Conservation (phyloP, 2,113 vertebrate genomes). For the Tursiops truncatus region DNA sequence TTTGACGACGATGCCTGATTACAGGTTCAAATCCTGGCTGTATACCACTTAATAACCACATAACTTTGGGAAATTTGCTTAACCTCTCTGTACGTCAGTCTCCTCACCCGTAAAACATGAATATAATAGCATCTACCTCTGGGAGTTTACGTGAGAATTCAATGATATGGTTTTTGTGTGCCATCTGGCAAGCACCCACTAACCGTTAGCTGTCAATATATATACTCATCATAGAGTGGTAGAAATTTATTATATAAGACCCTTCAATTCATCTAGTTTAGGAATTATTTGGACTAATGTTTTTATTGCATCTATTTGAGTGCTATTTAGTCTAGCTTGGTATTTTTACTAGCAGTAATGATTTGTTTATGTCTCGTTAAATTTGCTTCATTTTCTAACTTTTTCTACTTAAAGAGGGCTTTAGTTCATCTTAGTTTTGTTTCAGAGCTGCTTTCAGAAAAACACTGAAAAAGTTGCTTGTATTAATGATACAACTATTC, state of each 20-base stretch:
- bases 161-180: background rate
- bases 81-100: background rate
- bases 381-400: background rate
- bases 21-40: background rate
- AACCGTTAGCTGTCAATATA: background rate
- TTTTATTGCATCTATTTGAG: background rate
- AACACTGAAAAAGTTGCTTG: background rate
- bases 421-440: slow-evolving; percentile 32
- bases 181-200: background rate
- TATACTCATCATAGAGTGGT: background rate
- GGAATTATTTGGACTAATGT: background rate
- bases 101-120: background rate
- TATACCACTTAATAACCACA: background rate
- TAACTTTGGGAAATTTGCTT: background rate
- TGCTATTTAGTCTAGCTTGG: background rate
- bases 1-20: background rate
- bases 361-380: slow-evolving; percentile 11
- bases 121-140: background rate
- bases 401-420: background rate
- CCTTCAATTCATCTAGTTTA: background rate
- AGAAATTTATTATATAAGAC: background rate
- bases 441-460: slow-evolving; percentile 43
- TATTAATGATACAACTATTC: background rate
- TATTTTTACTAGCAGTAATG: background rate
- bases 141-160: background rate